phyloP scores from a whole-genome alignment of 2,888 invertebrate species.

The Azorinus chamasolen region DNA sequence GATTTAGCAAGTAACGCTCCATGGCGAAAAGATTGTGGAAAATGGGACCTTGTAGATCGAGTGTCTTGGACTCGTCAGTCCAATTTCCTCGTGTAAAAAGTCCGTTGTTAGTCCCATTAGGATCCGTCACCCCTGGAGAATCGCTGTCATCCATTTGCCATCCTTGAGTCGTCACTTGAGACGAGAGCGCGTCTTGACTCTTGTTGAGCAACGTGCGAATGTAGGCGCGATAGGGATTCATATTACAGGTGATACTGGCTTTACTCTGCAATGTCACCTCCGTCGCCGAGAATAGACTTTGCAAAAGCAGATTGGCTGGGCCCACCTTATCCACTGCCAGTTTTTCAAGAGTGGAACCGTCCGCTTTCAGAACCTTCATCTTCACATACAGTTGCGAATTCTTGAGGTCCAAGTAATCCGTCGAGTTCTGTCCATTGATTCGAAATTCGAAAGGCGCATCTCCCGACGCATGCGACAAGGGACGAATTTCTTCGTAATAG shows the following conservation, averaged over 20 bases:
- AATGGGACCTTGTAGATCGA: slow-evolving; percentile 13
- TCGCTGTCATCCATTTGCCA: slow-evolving; percentile 9
- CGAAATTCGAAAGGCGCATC: slow-evolving; percentile 11
- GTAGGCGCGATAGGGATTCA: too few species aligned
- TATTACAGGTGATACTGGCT: too few species aligned
- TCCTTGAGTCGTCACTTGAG: slow-evolving; percentile 14
- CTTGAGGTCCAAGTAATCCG: slow-evolving; percentile 7
- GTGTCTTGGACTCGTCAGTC: slow-evolving; percentile 5
- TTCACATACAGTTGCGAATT: too few species aligned
- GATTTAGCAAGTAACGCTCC: slow-evolving; percentile 13
- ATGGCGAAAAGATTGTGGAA: slow-evolving; percentile 12
- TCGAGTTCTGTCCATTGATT: slow-evolving; percentile 5
- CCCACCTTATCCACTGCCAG: too few species aligned
- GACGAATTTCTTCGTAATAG: not conserved
- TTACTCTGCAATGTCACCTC: too few species aligned
- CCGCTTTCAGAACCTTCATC: too few species aligned
- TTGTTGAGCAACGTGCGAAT: slow-evolving; percentile 16
- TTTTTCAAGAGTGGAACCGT: too few species aligned
- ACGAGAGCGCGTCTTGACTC: slow-evolving; percentile 21
- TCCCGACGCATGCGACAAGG: not conserved
- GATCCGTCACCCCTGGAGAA: not conserved
- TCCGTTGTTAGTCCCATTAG: slow-evolving; percentile 7
- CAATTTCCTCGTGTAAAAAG: slow-evolving; percentile 9
- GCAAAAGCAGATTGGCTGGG: too few species aligned
- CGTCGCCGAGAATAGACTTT: too few species aligned